Conservation (phyloP, 2,888 invertebrate species). For the Tetramorium bicarinatum region DNA sequence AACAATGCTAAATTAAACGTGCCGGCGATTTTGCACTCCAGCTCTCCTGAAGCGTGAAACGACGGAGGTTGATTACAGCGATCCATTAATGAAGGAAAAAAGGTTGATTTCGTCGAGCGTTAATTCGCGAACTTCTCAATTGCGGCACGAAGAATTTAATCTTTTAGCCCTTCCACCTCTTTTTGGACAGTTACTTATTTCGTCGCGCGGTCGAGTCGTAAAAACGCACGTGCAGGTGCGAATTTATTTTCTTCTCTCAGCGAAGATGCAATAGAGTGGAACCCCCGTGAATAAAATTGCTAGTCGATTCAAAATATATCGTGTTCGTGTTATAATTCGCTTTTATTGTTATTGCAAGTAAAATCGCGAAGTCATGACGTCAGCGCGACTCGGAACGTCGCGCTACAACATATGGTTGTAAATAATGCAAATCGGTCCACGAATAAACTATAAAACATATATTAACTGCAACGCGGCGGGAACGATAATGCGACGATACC, state of each 20-base stretch:
- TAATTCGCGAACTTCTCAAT: constrained; percentile 4
- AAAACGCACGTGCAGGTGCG: not conserved
- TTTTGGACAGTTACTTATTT: constrained; percentile 17
- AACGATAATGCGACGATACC: constrained; percentile 12
- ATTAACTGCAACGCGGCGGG: not conserved
- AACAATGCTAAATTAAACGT: not conserved
- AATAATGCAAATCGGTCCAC: constrained; percentile 8
- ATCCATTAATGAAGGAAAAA: constrained; percentile 21
- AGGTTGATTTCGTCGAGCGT: not conserved
- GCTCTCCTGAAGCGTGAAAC: not conserved
- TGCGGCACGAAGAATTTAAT: constrained; percentile 18
- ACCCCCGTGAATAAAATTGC: not conserved
- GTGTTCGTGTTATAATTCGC: not conserved
- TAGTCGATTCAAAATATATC: not conserved
- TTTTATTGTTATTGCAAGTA: not conserved
- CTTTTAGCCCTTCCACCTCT: not conserved
- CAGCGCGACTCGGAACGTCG: not conserved
- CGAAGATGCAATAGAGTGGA: not conserved
- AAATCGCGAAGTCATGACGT: not conserved
- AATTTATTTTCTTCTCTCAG: constrained; percentile 8
- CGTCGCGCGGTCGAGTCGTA: not conserved
- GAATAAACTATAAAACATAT: not conserved
- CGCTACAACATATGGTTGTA: not conserved
- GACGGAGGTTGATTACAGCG: not conserved
- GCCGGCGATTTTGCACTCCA: not conserved